A percentile compares a stretch with the other conserved stretches of the same genome.
Evolutionary conservation across 2,113 vertebrate species (phyloP).

Genomic region (Pelmatolapia mariae): DNA sequence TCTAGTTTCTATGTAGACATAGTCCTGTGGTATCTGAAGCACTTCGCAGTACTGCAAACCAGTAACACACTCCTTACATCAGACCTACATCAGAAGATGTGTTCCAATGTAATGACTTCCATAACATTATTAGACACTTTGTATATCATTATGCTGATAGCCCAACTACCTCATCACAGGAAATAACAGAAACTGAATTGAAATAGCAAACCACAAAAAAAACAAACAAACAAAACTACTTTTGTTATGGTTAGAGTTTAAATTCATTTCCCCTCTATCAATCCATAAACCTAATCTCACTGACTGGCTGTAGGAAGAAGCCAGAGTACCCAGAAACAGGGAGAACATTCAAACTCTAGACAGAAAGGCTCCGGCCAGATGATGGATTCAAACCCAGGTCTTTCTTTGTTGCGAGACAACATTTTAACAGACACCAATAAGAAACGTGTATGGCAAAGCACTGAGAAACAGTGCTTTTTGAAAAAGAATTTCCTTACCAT

Average conservation of each 20-base stretch:
- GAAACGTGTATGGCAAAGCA: background rate
- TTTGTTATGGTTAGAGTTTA: background rate
- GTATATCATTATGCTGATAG: background rate
- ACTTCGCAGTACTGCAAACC: background rate
- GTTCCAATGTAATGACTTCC: background rate
- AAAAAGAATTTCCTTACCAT: conserved; percentile 79
- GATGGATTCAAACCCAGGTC: background rate
- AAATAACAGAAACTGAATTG: background rate
- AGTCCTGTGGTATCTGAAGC: background rate
- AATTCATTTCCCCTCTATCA: background rate
- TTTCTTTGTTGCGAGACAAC: background rate
- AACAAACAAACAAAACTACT: background rate
- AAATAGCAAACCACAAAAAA: background rate
- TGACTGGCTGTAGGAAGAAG: background rate
- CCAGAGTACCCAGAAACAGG: background rate
- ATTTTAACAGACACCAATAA: background rate
- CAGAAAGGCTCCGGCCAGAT: background rate
- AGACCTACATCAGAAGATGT: background rate
- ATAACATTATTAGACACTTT: background rate
- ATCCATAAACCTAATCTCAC: background rate
- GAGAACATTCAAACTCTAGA: background rate
- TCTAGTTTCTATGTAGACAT: background rate
- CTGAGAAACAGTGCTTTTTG: background rate
- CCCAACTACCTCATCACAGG: background rate
- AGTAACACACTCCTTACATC: background rate